Evolutionary conservation across 2,113 vertebrate genomes (phyloP).

Genomic region (Euleptes europaea): DNA sequence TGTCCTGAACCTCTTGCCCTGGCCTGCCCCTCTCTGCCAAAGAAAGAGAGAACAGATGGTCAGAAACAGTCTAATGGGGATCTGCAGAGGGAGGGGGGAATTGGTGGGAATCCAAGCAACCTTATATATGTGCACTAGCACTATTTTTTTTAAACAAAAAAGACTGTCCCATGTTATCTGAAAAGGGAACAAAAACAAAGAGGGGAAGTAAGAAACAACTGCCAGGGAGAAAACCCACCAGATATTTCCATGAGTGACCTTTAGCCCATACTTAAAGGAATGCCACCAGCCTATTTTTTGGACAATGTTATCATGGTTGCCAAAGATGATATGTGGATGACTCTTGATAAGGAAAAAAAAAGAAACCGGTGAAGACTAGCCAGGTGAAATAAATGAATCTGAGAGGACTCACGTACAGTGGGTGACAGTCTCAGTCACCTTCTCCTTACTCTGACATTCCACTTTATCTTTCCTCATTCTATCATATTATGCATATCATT

Average conservation of each 20-base stretch:
- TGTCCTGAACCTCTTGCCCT: no score
- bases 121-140: no score
- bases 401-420: background rate
- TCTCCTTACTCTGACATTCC: background rate
- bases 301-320: background rate
- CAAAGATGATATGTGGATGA: background rate
- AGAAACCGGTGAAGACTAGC: background rate
- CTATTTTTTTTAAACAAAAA: no score
- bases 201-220: background rate
- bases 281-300: background rate
- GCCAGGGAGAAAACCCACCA: background rate
- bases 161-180: background rate
- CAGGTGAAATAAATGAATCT: background rate
- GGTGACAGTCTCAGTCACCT: background rate
- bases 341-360: background rate
- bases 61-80: no score
- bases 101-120: no score
- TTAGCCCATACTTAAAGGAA: background rate
- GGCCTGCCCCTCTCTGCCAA: no score
- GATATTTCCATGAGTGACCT: background rate
- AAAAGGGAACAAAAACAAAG: background rate
- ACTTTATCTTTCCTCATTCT: no score
- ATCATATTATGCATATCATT: background rate
- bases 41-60: no score
- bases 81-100: no score